phyloP scores from a whole-genome alignment of 2,113 vertebrate genomes.

The Gymnocephalus cernua region DNA sequence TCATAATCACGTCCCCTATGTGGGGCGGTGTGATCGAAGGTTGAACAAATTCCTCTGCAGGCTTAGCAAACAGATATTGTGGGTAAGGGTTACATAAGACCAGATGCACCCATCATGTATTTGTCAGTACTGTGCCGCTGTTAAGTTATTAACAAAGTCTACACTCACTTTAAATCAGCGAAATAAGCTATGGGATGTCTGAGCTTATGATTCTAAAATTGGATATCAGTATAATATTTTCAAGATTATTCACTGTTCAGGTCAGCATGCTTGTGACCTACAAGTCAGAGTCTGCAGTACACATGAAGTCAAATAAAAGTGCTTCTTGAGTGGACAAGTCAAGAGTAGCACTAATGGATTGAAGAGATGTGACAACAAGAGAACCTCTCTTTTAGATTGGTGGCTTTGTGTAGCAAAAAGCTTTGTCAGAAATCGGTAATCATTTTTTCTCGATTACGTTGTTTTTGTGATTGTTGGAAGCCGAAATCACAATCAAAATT shows the following conservation, averaged over 20 bases:
- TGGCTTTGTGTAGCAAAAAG: slow-evolving; percentile 23
- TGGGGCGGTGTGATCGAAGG: slow-evolving; percentile 44
- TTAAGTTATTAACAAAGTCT: slow-evolving; percentile 14
- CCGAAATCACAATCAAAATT: no score
- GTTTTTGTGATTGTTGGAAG: no score
- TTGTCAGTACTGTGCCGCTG: background rate
- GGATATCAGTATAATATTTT: background rate
- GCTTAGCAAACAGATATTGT: slow-evolving; percentile 57
- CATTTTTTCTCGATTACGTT: background rate
- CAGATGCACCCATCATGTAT: slow-evolving; percentile 19
- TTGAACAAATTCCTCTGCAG: slow-evolving; percentile 61
- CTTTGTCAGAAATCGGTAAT: background rate
- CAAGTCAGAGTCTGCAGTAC: background rate
- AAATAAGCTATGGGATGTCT: background rate
- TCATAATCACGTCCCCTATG: slow-evolving; percentile 10
- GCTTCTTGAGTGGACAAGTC: slow-evolving; percentile 2
- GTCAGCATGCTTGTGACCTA: background rate
- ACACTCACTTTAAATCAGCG: background rate
- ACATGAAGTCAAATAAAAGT: background rate
- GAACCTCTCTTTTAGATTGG: slow-evolving; percentile 4
- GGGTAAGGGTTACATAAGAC: slow-evolving; percentile 45
- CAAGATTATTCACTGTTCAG: background rate
- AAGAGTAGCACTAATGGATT: slow-evolving; percentile 27
- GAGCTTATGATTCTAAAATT: background rate
- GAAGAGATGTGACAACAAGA: slow-evolving; percentile 16